phyloP scores from a whole-genome alignment of 2,113 vertebrate genomes.

The Gila orcuttii region DNA sequence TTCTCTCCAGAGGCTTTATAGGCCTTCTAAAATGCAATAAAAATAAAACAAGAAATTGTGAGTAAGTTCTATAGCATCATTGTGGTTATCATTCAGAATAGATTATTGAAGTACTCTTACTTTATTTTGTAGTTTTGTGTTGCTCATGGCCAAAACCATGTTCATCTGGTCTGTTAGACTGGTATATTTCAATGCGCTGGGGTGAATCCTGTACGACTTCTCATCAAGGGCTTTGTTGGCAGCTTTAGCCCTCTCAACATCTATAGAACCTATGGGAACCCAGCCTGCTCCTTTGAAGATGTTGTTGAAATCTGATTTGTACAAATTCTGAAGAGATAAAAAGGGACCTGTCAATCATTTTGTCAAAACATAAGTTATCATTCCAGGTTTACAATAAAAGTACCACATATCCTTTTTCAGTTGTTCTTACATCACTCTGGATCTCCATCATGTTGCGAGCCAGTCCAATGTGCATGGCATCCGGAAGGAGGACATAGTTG shows the following conservation, averaged over 20 bases:
- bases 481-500: constrained; percentile 84
- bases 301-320: constrained; percentile 87
- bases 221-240: constrained; percentile 82
- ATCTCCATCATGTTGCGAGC: constrained; percentile 86
- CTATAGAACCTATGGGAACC: constrained; percentile 87
- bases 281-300: constrained; percentile 84
- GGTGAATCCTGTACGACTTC: constrained; percentile 75
- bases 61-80: neutral
- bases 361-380: neutral
- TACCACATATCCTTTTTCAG: neutral
- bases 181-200: constrained; percentile 86
- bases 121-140: constrained; percentile 83
- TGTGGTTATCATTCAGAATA: neutral
- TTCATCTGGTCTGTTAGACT: constrained; percentile 90
- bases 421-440: constrained; percentile 88
- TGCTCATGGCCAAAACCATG: constrained; percentile 84
- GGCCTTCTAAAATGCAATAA: constrained; percentile 73
- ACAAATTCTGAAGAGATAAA: constrained; percentile 76
- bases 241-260: constrained; percentile 82
- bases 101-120: constrained; percentile 56
- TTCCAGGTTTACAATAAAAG: neutral
- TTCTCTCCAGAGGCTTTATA: constrained; percentile 92
- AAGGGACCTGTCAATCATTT: neutral
- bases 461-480: constrained; percentile 81
- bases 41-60: neutral